Evolutionary conservation across 2,113 vertebrate genomes (phyloP), one percentile per base, ranked within the genome.

Genomic region (Saguinus imperator): DNA sequence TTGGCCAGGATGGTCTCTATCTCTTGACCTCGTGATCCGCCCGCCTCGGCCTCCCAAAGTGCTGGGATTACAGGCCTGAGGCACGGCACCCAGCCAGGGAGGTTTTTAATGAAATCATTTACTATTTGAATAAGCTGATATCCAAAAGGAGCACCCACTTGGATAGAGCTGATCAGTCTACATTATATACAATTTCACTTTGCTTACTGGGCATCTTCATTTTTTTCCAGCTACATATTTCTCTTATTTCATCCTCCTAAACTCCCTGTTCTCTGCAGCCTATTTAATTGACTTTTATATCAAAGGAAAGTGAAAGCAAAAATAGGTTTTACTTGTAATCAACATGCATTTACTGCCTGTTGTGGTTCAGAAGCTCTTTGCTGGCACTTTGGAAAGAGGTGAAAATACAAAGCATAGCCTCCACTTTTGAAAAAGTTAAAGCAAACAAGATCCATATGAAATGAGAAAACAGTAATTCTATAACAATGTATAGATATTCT

Each of bases 261-360:
- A 48, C 12, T 40, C 29, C 6, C 40, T 29, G 5, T 79, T 92
- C 66, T 92, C 68, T 83, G 35, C 29, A 85, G 86, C 9, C 32
- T 66, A 20, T 72, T 94, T 94, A 68, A 79, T 61, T 87, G 50
- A 82, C 86, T 91, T 95, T 88, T 64, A 64, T 25, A 61, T 83
- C 29, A 73, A 77, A 95, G 75, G 64, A 84, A 90, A 96, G 86
- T 55, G 48, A 84, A 94, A 91, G 66, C 45, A 81, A 84, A 89
- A 61, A 57, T 76, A 88, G 61, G 5, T 90, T 83, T 37, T 91
- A 73, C 61, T 92, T 75, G 21, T 55, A 52, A 68, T 87, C 75
- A 73, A 55, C 43, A 87, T 9, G 29, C 70, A 84, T 68, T 76
- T 58, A 87, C 35, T 64, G 6, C 52, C 50, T 66, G 17, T 17